phyloP scores from a whole-genome alignment of 2,888 invertebrate genomes.

The Cheilosia soror region DNA sequence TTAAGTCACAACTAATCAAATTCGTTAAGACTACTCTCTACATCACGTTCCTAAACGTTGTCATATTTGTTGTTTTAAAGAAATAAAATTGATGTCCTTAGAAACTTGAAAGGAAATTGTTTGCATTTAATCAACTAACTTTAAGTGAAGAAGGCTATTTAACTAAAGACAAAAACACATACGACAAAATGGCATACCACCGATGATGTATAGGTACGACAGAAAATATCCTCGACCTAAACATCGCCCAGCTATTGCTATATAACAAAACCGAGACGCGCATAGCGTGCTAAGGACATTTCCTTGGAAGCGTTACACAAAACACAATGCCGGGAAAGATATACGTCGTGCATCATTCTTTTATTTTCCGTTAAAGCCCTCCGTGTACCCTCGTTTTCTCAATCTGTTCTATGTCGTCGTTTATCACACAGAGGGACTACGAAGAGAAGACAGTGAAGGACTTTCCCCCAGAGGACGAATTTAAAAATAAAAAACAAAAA shows the following conservation, averaged over 20 bases:
- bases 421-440: conserved; percentile 51
- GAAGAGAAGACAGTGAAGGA: conserved; percentile 58
- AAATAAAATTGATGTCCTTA: conserved; percentile 1
- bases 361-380: conserved; percentile 7
- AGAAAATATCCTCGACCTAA: conserved; percentile 47
- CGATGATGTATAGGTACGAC: conserved; percentile 9
- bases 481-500: conserved; percentile 9
- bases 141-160: conserved; percentile 35
- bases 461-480: conserved; percentile 21
- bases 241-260: conserved; percentile 19
- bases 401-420: conserved; percentile 42
- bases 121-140: conserved; percentile 51
- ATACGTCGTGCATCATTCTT: conserved; percentile 40
- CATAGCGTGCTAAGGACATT: conserved; percentile 61
- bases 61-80: neutral
- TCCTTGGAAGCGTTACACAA: conserved; percentile 58
- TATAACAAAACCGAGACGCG: conserved; percentile 11
- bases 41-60: conserved; percentile 20
- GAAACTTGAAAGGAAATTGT: conserved; percentile 41
- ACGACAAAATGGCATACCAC: neutral
- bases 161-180: conserved; percentile 12
- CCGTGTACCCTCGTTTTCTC: conserved; percentile 2
- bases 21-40: too few species aligned
- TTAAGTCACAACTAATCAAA: too few species aligned
- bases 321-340: conserved; percentile 18